These are phyloP conservation scores for Ctenicera cuprea DNA, from an alignment of 2,888 invertebrate genomes.

Conservation along the genomic window DNA sequence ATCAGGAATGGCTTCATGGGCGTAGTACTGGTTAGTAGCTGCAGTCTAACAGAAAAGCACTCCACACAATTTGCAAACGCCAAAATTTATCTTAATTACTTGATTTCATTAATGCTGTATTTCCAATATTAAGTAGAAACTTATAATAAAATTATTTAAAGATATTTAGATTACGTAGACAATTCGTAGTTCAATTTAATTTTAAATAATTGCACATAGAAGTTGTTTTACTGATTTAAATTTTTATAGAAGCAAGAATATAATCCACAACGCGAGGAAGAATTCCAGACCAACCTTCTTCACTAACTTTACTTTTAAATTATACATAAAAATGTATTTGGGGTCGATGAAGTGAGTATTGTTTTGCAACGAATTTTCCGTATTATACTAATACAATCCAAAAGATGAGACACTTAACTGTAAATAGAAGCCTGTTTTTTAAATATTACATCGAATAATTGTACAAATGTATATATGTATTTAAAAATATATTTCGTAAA, in stretches of 20 bases:
- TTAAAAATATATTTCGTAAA: slow-evolving; percentile 47
- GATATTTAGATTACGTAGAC: no score
- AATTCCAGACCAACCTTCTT: slow-evolving; percentile 42
- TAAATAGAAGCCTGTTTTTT: slow-evolving; percentile 40
- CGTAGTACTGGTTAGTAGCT: no score
- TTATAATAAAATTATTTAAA: no score
- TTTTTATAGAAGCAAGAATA: slow-evolving; percentile 52
- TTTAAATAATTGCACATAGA: background rate
- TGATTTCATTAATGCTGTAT: no score
- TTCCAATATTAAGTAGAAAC: no score
- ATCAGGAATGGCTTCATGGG: no score
- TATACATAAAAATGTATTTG: slow-evolving; percentile 13
- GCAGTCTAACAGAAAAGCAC: no score
- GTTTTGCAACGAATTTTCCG: slow-evolving; percentile 30
- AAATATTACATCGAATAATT: slow-evolving; percentile 39
- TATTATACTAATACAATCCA: background rate
- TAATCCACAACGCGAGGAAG: slow-evolving; percentile 44
- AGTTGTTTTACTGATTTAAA: slow-evolving; percentile 45
- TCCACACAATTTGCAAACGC: no score
- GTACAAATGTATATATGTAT: slow-evolving; percentile 53
- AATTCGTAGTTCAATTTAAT: no score
- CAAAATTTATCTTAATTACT: no score
- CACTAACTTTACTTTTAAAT: slow-evolving; percentile 35
- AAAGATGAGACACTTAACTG: slow-evolving; percentile 6
- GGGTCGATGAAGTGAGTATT: slow-evolving; percentile 30